Evolutionary conservation across 64 coral and sea anemone species (phyloP), one percentile per base, ranked within the genome.

Genomic region (Porites australiensis): DNA sequence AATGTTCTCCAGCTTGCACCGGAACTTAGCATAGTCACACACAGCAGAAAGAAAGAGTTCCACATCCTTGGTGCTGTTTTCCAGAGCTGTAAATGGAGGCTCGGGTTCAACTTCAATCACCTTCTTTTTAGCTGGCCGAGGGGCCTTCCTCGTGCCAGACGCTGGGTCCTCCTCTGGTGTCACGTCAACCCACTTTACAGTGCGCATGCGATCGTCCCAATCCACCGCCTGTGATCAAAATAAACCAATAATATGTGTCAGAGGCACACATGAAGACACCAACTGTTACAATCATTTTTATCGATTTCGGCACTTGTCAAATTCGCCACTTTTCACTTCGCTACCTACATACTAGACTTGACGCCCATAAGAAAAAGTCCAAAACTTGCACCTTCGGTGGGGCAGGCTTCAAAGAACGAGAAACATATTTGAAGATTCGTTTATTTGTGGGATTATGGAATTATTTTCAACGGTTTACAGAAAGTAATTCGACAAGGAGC

Each of bases 201-300:
- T 91, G 37, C 98, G 91, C 87, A 96, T 95, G n/a, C 98, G 94
- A 58, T 99, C 98, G 82, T 99, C 98, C 98, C 98, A 99, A 72
- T 99, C 98, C 27, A 99, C 72, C 86, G 67, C 81, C 81, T 84
- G 47, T 8, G 19, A 51, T 69, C 50, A 51, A n/a, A 50, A 4
- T 57, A 57, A 37, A 37, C 27, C 54, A 57, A 57, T 57, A 57
- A 9, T 57, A 57, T 12, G 12, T 57, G 54, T 7, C 7, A 14
- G 49, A 15, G 64, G 3, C 70, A 44, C 50, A 10, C 19, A 48
- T 2, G 37, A 21, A 9, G n/a, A 8, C 46, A 79, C 12, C 76
- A 79, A 79, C 8, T 51, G 54, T 49, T 19, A 18, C 12, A 19
- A 87, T 43, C 55, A 89, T 51, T 44, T 5, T 9, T 22, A 48